phyloP scores from a whole-genome alignment of 2,113 vertebrate genomes.

The Pachycephala philippinensis region DNA sequence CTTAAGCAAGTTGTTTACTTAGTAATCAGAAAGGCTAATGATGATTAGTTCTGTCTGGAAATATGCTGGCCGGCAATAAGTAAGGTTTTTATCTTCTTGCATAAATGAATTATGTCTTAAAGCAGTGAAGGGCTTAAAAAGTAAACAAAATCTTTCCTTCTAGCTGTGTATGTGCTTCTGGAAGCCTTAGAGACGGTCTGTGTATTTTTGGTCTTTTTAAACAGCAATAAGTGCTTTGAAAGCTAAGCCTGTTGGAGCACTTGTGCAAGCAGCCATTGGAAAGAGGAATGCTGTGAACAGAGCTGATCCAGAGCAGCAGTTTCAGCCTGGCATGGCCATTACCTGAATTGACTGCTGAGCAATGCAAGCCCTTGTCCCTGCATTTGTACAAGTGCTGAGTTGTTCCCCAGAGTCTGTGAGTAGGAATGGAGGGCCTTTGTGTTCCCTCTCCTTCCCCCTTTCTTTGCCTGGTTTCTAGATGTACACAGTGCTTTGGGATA shows the following conservation, averaged over 20 bases:
- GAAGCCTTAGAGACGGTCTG: neutral
- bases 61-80: neutral
- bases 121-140: neutral
- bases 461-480: neutral
- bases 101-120: neutral
- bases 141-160: neutral
- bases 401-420: neutral
- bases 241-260: neutral
- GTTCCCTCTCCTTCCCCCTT: neutral
- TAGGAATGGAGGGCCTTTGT: neutral
- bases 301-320: neutral
- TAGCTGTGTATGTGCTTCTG: neutral
- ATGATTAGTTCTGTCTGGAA: neutral
- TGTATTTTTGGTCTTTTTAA: neutral
- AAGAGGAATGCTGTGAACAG: neutral
- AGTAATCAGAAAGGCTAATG: neutral
- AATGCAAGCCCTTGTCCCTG: neutral
- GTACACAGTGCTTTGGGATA: neutral
- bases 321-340: neutral
- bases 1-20: neutral
- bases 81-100: neutral
- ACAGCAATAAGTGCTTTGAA: neutral
- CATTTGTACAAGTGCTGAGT: neutral
- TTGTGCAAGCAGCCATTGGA: neutral
- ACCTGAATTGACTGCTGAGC: neutral